Evolutionary conservation across 2,888 invertebrate species (phyloP).

Genomic region (Thera britannica): DNA sequence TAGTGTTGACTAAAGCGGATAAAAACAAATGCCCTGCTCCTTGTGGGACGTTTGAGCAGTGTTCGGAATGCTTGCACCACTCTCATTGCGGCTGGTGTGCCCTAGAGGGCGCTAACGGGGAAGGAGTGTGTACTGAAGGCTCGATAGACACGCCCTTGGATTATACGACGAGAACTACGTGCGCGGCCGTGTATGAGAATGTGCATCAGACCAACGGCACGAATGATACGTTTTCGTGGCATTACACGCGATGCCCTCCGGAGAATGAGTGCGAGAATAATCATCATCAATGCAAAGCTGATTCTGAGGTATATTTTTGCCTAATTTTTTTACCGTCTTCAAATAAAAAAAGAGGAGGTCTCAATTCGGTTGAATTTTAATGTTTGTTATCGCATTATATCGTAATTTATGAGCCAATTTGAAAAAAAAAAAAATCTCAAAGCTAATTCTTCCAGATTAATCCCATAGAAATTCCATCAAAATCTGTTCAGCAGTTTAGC

Average conservation of each 20-base stretch:
- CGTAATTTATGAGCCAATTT: too few relatives aligned
- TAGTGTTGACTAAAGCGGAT: slow-evolving; percentile 88
- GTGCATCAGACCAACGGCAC: slow-evolving; percentile 63
- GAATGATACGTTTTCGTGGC: slow-evolving; percentile 90
- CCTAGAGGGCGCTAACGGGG: slow-evolving; percentile 86
- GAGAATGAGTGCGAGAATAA: slow-evolving; percentile 97
- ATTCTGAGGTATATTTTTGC: slow-evolving; percentile 86
- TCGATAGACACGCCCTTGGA: slow-evolving; percentile 89
- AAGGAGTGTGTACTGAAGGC: slow-evolving; percentile 95
- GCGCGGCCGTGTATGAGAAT: slow-evolving; percentile 81
- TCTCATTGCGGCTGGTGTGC: slow-evolving; percentile 98
- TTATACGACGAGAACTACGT: slow-evolving; percentile 83
- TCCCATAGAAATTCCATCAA: too few relatives aligned
- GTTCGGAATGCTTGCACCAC: slow-evolving; percentile 93
- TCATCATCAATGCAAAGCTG: slow-evolving; percentile 95
- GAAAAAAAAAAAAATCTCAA: too few relatives aligned
- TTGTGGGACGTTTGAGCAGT: slow-evolving; percentile 92
- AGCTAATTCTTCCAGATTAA: too few relatives aligned
- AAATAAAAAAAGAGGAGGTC: too few relatives aligned
- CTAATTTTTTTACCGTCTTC: too few relatives aligned
- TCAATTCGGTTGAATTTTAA: too few relatives aligned
- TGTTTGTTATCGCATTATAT: too few relatives aligned
- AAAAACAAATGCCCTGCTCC: slow-evolving; percentile 92
- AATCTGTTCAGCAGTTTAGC: too few relatives aligned
- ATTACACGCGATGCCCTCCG: slow-evolving; percentile 94